Conservation (phyloP, 2,113 vertebrate genomes). For the Ahaetulla prasina region DNA sequence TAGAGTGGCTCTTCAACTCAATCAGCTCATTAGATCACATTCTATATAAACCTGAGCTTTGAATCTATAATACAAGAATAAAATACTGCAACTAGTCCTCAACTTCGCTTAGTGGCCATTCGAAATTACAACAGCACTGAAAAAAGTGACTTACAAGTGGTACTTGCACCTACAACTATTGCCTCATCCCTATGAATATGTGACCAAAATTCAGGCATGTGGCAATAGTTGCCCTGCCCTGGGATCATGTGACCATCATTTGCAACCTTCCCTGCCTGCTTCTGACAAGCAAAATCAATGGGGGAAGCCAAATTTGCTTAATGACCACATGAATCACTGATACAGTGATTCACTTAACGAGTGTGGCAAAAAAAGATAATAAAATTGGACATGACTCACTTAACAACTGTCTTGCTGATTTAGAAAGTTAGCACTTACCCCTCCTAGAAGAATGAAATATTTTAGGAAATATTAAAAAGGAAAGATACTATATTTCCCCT, state of each 20-base stretch:
- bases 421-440: too few relatives aligned
- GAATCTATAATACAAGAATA: too few relatives aligned
- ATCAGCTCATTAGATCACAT: not conserved
- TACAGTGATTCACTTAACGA: not conserved
- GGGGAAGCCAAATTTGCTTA: not conserved
- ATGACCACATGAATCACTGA: not conserved
- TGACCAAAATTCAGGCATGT: not conserved
- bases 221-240: not conserved
- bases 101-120: not conserved
- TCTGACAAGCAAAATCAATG: not conserved
- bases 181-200: not conserved
- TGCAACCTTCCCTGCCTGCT: not conserved
- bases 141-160: not conserved
- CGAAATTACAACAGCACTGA: not conserved
- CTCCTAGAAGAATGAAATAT: too few relatives aligned
- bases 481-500: too few relatives aligned
- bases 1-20: not conserved
- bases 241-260: not conserved
- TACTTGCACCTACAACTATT: not conserved
- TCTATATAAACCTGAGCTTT: not conserved
- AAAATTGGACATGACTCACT: not conserved
- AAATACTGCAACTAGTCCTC: not conserved
- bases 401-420: not conserved
- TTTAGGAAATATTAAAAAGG: too few relatives aligned
- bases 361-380: not conserved